Base-by-base conservation (phyloP, 2,888 invertebrate genomes). In the Eurytoma californica region DNA sequence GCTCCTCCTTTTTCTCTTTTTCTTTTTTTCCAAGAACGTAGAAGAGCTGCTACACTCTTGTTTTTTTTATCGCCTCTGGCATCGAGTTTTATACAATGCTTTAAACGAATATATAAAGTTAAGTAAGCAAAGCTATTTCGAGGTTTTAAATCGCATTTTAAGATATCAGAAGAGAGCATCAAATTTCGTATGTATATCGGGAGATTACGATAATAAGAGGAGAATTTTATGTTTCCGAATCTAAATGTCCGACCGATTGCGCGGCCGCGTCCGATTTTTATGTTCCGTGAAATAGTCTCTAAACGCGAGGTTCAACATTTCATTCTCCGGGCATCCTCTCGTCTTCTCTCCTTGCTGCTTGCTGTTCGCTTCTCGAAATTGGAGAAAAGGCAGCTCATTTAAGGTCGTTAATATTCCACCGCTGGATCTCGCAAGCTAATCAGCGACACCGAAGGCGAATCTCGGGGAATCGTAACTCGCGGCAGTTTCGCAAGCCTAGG, bases 161-260 rank as follows among this genome's bases (percentile, higher is more conserved):
- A 61, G 53, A 65, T 13, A 79, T 79, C 79, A 66, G 79, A 70
- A 63, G 53, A 57, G 68, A 78, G 70, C 74, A 79, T 75, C 66
- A 70, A 70, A 70, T 66, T 79, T 79, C 66, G 79, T 75, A 75
- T 79, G 70, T 79, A 79, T 79, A 79, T 79, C 69, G 79, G 14
- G 28, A 65, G 74, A 79, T 79, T 79, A 79, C 79, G 79, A 79
- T 79, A 79, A 79, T 79, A 79, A 73, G 79, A 79, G 53, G 72
- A 61, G 75, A 53, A 72, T 75, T 75, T 79, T 79, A 79, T 79
- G 51, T 66, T 49, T 49, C 39, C 49, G 74, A 75, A 73, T 73
- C 55, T 55, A 74, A 73, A 74, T 65, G 72, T 57, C 24, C 24
- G 2, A 24, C 24, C 24, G 24, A 24, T 24, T 24, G 24, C 53